A percentile compares a stretch with the other conserved stretches of the same genome.
Conservation (phyloP, 2,797 vertebrate species). For the Poeciliopsis infans region DNA sequence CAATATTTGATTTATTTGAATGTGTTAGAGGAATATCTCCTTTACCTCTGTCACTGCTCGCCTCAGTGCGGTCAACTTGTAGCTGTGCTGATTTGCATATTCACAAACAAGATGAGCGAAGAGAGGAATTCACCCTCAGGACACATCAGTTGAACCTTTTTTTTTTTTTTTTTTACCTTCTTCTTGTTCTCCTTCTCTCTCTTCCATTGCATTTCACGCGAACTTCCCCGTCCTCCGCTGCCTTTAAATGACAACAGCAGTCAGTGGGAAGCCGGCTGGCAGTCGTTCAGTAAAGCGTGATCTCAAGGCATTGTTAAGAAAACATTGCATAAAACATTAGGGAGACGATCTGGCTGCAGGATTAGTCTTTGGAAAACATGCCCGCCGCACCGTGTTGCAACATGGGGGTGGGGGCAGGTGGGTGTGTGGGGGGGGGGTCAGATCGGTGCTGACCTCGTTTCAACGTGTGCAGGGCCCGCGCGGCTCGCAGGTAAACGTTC, state of each 20-base stretch:
- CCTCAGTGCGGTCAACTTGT: no score
- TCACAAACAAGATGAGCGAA: slow-evolving; percentile 22
- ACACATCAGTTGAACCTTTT: slow-evolving; percentile 53
- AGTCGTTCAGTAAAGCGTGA: slow-evolving; percentile 58
- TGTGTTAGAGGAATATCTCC: neutral
- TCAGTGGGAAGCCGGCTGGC: slow-evolving; percentile 38
- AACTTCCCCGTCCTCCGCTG: slow-evolving; percentile 61
- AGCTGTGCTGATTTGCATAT: slow-evolving; percentile 32
- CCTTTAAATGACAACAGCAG: slow-evolving; percentile 73
- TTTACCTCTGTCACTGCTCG: neutral
- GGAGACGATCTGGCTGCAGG: slow-evolving; percentile 66
- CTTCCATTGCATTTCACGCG: slow-evolving; percentile 69
- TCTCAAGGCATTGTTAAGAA: slow-evolving; percentile 64
- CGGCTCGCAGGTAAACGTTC: slow-evolving; percentile 58
- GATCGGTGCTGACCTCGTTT: neutral
- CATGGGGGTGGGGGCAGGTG: neutral
- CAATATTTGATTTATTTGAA: neutral
- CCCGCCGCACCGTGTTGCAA: slow-evolving; percentile 27
- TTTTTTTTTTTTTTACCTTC: slow-evolving; percentile 29
- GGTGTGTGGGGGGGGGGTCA: neutral
- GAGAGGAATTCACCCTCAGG: slow-evolving; percentile 68
- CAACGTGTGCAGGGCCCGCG: neutral
- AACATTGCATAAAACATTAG: slow-evolving; percentile 72
- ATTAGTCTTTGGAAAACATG: slow-evolving; percentile 37
- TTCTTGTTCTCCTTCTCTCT: slow-evolving; percentile 40